Evolutionary conservation across 2,888 invertebrate species (phyloP).

Genomic region (Kryphioiulus occultus): DNA sequence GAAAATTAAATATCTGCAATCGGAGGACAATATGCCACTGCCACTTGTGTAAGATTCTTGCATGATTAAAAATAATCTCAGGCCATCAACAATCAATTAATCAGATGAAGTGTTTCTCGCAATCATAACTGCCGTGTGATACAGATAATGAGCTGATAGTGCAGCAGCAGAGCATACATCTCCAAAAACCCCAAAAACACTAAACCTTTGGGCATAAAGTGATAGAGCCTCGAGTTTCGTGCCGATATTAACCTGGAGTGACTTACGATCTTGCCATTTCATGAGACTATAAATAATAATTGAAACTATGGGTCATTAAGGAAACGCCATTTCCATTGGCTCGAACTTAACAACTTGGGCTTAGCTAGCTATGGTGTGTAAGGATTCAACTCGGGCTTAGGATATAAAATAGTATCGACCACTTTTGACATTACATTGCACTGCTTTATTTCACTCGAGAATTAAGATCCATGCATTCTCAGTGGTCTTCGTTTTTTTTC

Average conservation of each 20-base stretch:
- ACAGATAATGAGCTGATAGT: conserved; percentile 2
- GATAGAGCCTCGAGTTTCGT: not conserved
- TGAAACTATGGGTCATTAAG: conserved; percentile 14
- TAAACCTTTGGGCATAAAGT: not conserved
- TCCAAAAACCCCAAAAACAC: not conserved
- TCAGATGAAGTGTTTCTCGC: not conserved
- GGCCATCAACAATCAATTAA: not conserved
- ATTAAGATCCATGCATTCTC: not conserved
- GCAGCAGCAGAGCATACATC: not conserved
- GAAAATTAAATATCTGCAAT: no score
- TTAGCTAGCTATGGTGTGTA: not conserved
- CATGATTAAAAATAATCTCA: not conserved
- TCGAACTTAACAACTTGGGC: not conserved
- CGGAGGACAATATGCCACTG: not conserved
- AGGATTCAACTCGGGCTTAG: not conserved
- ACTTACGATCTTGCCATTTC: not conserved
- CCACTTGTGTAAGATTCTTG: not conserved
- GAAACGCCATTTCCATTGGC: conserved; percentile 4
- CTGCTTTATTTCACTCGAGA: not conserved
- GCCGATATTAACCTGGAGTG: conserved; percentile 9
- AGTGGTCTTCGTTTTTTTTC: no score
- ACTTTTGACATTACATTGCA: not conserved
- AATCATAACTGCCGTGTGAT: conserved; percentile 3
- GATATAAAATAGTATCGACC: not conserved
- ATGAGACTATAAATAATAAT: conserved; percentile 2